phyloP scores from a whole-genome alignment of 2,797 vertebrate species.

The Peromyscus nudipes region DNA sequence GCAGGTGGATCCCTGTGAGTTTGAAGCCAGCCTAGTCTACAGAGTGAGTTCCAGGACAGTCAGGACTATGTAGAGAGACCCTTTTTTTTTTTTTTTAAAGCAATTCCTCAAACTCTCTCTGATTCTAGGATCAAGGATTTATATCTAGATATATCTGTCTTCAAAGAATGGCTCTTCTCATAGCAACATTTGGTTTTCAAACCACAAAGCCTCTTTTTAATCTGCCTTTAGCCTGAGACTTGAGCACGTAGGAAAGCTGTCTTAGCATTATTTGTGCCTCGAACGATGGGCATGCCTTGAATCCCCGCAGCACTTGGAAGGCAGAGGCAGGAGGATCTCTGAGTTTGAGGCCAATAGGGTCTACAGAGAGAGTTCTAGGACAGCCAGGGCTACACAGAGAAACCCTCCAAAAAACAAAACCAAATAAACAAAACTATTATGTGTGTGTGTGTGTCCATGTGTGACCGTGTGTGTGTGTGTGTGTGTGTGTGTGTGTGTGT shows the following conservation, averaged over 20 bases:
- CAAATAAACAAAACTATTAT: background rate
- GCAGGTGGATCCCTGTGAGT: background rate
- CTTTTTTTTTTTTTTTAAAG: background rate
- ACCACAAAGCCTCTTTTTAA: constrained; percentile 48
- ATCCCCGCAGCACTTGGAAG: background rate
- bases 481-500: background rate
- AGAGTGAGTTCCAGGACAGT: background rate
- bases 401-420: background rate
- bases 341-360: background rate
- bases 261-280: background rate
- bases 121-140: background rate
- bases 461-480: background rate
- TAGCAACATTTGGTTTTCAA: constrained; percentile 61
- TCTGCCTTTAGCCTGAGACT: background rate
- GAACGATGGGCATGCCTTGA: background rate
- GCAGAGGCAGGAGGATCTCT: background rate
- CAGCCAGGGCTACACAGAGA: background rate
- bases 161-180: background rate
- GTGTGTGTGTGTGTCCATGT: background rate
- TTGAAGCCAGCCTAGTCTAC: background rate
- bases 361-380: background rate
- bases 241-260: constrained; percentile 2
- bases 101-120: background rate
- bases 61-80: background rate
- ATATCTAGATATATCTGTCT: constrained; percentile 50